A percentile compares a stretch with the other conserved stretches of the same genome.
phyloP scores from a whole-genome alignment of 2,113 vertebrate species.

The Dasypus novemcinctus region DNA sequence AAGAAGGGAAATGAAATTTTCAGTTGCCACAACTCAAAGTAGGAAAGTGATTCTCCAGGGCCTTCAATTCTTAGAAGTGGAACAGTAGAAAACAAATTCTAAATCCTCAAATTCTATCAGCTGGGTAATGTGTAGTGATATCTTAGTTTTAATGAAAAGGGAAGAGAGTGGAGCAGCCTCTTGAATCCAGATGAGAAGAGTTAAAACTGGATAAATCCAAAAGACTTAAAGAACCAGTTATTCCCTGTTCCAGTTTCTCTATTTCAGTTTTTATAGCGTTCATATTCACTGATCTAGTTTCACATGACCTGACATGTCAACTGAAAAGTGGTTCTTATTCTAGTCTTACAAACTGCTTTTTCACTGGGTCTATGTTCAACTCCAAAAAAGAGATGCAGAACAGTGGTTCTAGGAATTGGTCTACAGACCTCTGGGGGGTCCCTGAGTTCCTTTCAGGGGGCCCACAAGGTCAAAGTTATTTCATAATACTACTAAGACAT shows the following conservation, averaged over 20 bases:
- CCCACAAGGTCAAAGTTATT: background rate
- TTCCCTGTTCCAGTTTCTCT: background rate
- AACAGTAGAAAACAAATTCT: slow-evolving; percentile 13
- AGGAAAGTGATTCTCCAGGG: background rate
- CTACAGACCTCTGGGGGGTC: background rate
- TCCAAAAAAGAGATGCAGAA: background rate
- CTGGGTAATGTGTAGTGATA: background rate
- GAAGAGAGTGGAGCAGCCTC: background rate
- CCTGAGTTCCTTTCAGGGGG: background rate
- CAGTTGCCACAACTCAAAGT: background rate
- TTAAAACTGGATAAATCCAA: background rate
- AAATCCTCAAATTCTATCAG: background rate
- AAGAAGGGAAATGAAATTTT: background rate
- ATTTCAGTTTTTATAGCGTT: background rate
- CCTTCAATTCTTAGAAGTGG: background rate
- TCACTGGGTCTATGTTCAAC: background rate
- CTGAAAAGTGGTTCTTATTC: background rate
- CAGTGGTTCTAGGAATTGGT: background rate
- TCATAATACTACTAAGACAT: background rate
- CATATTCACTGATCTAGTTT: background rate
- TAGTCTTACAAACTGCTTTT: background rate
- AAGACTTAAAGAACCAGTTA: background rate
- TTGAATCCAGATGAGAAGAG: background rate
- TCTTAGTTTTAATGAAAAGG: background rate
- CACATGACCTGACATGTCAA: background rate